These are phyloP conservation scores for Zosterops pallidus DNA, from an alignment of 2,113 vertebrate genomes.

Conservation along the genomic window DNA sequence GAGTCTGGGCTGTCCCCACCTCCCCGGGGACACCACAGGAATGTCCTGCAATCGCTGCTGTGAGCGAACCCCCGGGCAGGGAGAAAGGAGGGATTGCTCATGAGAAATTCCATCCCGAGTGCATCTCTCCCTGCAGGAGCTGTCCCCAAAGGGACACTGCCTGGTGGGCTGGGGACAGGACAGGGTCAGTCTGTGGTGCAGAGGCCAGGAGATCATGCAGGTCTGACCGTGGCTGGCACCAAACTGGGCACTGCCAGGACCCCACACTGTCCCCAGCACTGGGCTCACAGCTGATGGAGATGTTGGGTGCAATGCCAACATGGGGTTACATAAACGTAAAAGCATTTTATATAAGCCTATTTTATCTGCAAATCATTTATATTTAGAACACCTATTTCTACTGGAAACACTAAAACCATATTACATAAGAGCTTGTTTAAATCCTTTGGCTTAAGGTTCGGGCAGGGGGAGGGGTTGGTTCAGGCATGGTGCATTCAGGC, in stretches of 20 bases:
- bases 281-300: background rate
- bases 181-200: accelerated
- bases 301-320: background rate
- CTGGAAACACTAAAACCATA: slow-evolving; percentile 47
- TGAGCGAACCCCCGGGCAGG: accelerated
- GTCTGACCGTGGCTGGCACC: background rate
- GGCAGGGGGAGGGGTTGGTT: slow-evolving; percentile 16
- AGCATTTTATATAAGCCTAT: slow-evolving; percentile 62
- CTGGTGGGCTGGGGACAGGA: accelerated
- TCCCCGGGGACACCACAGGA: background rate
- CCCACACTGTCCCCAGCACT: accelerated
- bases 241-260: accelerated
- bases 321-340: slow-evolving; percentile 24
- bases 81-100: accelerated
- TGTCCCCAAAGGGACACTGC: background rate
- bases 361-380: slow-evolving; percentile 59
- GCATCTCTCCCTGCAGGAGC: accelerated
- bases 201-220: background rate
- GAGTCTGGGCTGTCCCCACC: accelerated
- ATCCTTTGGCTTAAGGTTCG: slow-evolving; percentile 56
- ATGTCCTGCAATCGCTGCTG: accelerated
- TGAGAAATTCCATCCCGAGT: too few species aligned
- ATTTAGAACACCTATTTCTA: slow-evolving; percentile 64
- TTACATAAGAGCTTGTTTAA: slow-evolving; percentile 60
- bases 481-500: background rate